Evolutionary conservation across 2,797 vertebrate species (phyloP).

Genomic region (Rhinogobio ventralis): DNA sequence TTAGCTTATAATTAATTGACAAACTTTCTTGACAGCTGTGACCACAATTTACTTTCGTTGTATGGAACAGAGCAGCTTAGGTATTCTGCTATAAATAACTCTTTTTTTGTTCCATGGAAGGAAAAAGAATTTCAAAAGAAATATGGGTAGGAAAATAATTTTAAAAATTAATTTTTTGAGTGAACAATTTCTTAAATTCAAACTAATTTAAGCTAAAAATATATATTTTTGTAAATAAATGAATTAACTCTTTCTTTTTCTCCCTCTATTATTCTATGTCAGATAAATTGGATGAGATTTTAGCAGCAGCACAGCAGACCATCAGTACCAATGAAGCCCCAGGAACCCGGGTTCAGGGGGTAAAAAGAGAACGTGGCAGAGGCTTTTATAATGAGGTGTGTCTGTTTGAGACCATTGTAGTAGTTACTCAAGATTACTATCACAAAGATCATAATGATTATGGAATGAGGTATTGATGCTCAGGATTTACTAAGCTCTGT

Average conservation of each 20-base stretch:
- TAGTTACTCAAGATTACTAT: background rate
- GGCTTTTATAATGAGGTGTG: conserved; percentile 82
- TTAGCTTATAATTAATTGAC: background rate
- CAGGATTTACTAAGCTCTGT: background rate
- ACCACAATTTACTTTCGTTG: background rate
- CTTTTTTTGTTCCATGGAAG: background rate
- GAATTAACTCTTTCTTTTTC: background rate
- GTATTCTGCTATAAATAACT: background rate
- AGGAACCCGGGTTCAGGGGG: conserved; percentile 80
- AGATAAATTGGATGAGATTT: conserved; percentile 95
- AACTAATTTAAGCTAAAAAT: background rate
- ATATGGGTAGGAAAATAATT: background rate
- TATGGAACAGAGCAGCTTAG: background rate
- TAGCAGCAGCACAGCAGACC: conserved; percentile 94
- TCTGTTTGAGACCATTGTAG: background rate
- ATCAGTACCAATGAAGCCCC: conserved; percentile 90
- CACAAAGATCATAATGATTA: background rate
- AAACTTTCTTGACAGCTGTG: background rate
- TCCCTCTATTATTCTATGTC: conserved; percentile 60
- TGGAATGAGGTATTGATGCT: background rate
- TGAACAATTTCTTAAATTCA: conserved; percentile 1
- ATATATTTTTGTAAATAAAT: background rate
- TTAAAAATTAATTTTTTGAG: background rate
- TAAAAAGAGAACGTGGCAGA: conserved; percentile 75
- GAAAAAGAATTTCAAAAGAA: background rate